Evolutionary conservation across 2,113 vertebrate genomes (phyloP).

Genomic region (Odobenus rosmarus): DNA sequence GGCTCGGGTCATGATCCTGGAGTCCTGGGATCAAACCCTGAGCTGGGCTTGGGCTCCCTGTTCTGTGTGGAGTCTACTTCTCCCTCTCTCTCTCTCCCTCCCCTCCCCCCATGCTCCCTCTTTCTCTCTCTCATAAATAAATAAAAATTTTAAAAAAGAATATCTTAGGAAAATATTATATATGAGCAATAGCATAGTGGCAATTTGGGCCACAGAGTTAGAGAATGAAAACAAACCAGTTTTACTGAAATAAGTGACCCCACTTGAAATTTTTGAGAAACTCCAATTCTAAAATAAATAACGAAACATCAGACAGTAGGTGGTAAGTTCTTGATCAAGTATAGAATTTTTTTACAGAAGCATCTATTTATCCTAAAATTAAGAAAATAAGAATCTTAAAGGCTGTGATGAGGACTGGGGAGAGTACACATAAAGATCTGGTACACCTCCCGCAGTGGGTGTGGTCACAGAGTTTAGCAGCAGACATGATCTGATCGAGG

Average conservation of each 20-base stretch:
- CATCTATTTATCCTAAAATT: neutral
- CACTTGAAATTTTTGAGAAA: neutral
- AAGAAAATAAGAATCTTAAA: neutral
- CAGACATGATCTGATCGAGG: neutral
- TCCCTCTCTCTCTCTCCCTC: neutral
- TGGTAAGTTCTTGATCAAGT: neutral
- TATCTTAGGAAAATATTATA: neutral
- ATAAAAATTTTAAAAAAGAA: neutral
- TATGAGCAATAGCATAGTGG: neutral
- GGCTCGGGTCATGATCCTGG: neutral
- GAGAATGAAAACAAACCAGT: neutral
- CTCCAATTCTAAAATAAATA: neutral
- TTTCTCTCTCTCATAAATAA: neutral
- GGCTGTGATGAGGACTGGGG: neutral
- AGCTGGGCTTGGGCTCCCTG: neutral
- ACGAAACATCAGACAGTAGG: neutral
- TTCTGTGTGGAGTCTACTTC: neutral
- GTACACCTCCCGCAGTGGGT: accelerated
- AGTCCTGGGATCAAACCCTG: neutral
- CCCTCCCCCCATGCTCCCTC: neutral
- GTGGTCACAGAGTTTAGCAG: neutral
- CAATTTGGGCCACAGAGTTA: neutral
- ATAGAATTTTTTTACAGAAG: neutral
- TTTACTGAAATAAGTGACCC: neutral
- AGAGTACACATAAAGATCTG: neutral